Percentiles rank a stretch among this genome's conserved stretches.
phyloP scores from a whole-genome alignment of 2,113 vertebrate species.

The Melanostigma gelatinosum region DNA sequence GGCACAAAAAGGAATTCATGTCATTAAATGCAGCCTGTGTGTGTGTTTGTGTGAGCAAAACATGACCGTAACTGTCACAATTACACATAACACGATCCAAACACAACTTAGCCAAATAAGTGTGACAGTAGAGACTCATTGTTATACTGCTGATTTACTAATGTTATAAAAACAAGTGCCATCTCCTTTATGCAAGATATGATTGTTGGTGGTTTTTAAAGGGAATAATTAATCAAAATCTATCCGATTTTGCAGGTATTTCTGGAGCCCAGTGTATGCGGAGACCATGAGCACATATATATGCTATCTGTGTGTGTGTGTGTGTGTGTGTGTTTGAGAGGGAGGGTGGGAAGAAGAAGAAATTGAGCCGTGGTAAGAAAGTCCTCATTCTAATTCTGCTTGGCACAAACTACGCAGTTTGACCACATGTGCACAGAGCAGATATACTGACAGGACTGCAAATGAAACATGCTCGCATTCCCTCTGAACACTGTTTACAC shows the following conservation, averaged over 20 bases:
- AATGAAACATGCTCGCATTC: slow-evolving; percentile 22
- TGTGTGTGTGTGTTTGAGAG: too few species aligned
- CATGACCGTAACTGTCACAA: not conserved
- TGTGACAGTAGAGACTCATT: not conserved
- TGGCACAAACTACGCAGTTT: slow-evolving; percentile 36
- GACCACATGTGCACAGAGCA: slow-evolving; percentile 41
- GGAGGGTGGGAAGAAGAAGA: too few species aligned
- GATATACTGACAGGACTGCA: slow-evolving; percentile 8
- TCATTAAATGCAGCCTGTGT: not conserved
- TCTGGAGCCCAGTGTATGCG: slow-evolving; percentile 3
- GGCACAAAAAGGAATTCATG: not conserved
- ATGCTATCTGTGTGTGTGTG: not conserved
- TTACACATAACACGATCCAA: not conserved
- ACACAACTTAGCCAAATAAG: not conserved
- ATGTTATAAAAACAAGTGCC: not conserved
- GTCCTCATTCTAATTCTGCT: slow-evolving; percentile 23
- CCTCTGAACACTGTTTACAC: slow-evolving; percentile 3
- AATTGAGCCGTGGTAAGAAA: slow-evolving; percentile 32
- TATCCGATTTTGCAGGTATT: slow-evolving; percentile 6
- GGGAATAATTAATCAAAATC: not conserved
- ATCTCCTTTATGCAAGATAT: slow-evolving; percentile 7
- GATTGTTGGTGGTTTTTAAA: not conserved
- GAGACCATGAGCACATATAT: not conserved
- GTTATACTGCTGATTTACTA: not conserved
- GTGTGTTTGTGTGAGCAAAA: not conserved